These are phyloP conservation scores for Polypedilum vanderplanki DNA, from an alignment of 1,140 invertebrate genomes.

Conservation along the genomic window DNA sequence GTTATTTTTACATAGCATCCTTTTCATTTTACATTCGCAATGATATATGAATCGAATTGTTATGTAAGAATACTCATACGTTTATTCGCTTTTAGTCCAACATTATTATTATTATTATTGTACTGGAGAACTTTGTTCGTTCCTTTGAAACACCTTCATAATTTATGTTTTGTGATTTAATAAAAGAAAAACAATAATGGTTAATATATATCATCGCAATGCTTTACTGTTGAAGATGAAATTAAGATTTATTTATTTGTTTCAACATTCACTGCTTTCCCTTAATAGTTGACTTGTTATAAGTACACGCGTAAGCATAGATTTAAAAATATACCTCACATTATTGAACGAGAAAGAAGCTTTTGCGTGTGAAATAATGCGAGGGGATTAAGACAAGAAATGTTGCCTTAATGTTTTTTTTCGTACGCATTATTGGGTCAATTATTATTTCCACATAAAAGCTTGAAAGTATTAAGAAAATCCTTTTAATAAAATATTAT, in stretches of 20 bases:
- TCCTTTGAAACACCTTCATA: not conserved
- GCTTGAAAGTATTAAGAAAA: too few species aligned
- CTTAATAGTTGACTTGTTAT: too few species aligned
- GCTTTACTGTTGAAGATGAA: not conserved
- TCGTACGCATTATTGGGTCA: too few species aligned
- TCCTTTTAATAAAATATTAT: too few species aligned
- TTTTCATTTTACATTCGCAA: not conserved
- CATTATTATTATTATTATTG: not conserved
- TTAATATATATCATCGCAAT: conserved; percentile 12
- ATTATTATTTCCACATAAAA: too few species aligned
- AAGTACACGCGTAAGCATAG: too few species aligned
- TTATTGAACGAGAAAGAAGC: too few species aligned
- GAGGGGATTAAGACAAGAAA: too few species aligned
- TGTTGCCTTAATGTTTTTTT: too few species aligned
- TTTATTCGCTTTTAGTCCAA: not conserved
- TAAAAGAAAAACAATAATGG: conserved; percentile 1
- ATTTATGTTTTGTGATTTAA: conserved; percentile 19
- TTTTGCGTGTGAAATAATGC: too few species aligned
- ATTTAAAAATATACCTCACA: too few species aligned
- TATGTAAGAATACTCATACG: not conserved
- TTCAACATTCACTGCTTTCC: not conserved
- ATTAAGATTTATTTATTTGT: not conserved
- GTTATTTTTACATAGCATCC: not conserved
- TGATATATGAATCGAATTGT: not conserved
- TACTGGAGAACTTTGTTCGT: not conserved